Evolutionary conservation across 2,113 vertebrate genomes (phyloP), one percentile per base, ranked within the genome.

Genomic region (Struthidea cinerea): DNA sequence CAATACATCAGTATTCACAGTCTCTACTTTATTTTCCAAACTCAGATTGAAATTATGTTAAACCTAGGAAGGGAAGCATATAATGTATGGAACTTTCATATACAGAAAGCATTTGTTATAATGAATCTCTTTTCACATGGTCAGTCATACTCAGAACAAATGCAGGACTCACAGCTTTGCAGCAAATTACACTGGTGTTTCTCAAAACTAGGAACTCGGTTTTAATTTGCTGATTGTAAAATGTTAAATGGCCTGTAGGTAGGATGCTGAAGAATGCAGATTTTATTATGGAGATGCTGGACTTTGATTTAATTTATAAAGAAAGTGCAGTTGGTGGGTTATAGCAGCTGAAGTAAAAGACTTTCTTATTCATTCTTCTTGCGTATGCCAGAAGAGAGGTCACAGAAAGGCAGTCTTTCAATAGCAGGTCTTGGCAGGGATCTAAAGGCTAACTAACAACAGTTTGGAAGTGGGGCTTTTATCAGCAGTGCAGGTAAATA

Each of bases 371-470:
- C 55, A 47, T 77, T 96, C 27, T 49, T 89, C 30, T 63, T 74
- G 26, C 11, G 18, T 67, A 71, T 63, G 68, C 55, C 50, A 76
- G 76, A 39, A 76, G 28, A 91, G 16, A n/a, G 46, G 84, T 91
- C 57, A 89, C 49, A 92, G 88, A 86, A 89, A 86, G 28, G 21
- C 76, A 63, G 22, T 49, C 65, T 96, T 94, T 93, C 60, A 84
- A 60, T 22, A 73, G 20, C 27, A 76, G n/a, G 33, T 86, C 60
- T 88, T 96, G 79, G 75, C 93, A 96, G 41, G 13, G 27, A 52
- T 85, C 94, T 93, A 96, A 92, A 95, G 74, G 67, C 71, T 77
- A 95, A 77, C 80, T 86, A 69, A 91, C 77, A 73, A 50, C 7
- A 7, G 32, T 47, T 39, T 91, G 75, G 39, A 94, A 88, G 55